phyloP scores from a whole-genome alignment of 2,888 invertebrate species.

The Noctua pronuba region DNA sequence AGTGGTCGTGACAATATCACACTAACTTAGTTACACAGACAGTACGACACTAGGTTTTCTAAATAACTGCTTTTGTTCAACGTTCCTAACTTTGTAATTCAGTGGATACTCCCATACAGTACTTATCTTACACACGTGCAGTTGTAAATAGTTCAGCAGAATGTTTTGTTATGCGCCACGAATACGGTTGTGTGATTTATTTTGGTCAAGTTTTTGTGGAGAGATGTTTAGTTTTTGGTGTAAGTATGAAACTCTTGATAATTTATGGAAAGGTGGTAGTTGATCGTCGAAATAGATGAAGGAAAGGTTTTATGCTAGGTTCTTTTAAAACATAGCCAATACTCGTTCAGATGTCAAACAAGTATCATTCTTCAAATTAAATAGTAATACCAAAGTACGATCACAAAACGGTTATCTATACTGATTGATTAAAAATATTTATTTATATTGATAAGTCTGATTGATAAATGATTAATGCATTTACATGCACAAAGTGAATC shows the following conservation, averaged over 20 bases:
- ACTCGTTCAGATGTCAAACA: background rate
- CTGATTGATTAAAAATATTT: background rate
- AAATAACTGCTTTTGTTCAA: constrained; percentile 4
- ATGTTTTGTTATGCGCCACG: constrained; percentile 24
- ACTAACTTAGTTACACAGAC: background rate
- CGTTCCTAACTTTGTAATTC: constrained; percentile 3
- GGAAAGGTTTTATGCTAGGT: background rate
- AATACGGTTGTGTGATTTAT: constrained; percentile 31
- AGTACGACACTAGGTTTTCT: background rate
- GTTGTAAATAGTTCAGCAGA: constrained; percentile 30
- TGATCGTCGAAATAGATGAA: background rate
- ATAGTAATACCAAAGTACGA: background rate
- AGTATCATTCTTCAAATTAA: background rate
- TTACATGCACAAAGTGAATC: background rate
- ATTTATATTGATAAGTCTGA: background rate
- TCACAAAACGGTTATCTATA: background rate
- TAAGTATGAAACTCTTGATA: background rate
- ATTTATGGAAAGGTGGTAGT: background rate
- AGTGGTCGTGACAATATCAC: constrained; percentile 5
- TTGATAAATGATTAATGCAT: background rate
- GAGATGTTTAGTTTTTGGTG: background rate
- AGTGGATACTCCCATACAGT: constrained; percentile 16
- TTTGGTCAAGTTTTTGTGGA: constrained; percentile 21
- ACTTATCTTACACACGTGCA: constrained; percentile 34
- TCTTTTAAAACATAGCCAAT: background rate